Evolutionary conservation across 2,113 vertebrate species (phyloP), one percentile per base, ranked within the genome.

Genomic region (Sinocyclocheilus anophthalmus): DNA sequence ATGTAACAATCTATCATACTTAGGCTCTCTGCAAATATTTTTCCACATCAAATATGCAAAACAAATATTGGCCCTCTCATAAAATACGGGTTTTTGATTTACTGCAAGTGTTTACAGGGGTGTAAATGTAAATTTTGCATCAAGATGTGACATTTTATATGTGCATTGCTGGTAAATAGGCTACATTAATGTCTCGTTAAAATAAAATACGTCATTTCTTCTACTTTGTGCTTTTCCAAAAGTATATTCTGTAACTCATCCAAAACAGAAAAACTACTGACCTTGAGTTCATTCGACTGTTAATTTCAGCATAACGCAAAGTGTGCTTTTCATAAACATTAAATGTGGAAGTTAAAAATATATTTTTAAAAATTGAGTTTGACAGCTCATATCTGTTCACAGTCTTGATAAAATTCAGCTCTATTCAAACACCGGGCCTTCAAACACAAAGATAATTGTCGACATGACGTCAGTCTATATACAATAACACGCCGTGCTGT

Each of bases 11-110:
- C 78, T 65, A 81, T 88, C 84, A 86, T 33, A 84, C 81, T 88
- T 85, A 70, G n/a, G 70, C 69, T 75, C 76, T 73, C 81, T 86
- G 76, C 69, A 78, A 86, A 84, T 84, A 79, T 90, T 84, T 86
- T 72, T 85, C 26, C 73, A 79, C 59, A 80, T 69, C 84, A 53
- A 85, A 48, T 76, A 76, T 81, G 59, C 57, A 69, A 76, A 42
- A 83, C 39, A 76, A 87, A 87, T 42, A 76, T 83, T 87, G n/a
- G 59, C 45, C 2, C 22, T 30, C 59, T 86, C 39, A 37, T 50
- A 50, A 80, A 75, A 75, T 30, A 45, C 39, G 13, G 80, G n/a
- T 24, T 26, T 67, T 81, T 50, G 80, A 84, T 84, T 72, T 39
- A 73, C 65, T 37, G 81, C 79, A 14, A 22, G 61, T 42, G 10